Percentiles rank a stretch among this genome's conserved stretches.
Conservation (phyloP, 2,797 vertebrate species). For the Siniperca obscura region DNA sequence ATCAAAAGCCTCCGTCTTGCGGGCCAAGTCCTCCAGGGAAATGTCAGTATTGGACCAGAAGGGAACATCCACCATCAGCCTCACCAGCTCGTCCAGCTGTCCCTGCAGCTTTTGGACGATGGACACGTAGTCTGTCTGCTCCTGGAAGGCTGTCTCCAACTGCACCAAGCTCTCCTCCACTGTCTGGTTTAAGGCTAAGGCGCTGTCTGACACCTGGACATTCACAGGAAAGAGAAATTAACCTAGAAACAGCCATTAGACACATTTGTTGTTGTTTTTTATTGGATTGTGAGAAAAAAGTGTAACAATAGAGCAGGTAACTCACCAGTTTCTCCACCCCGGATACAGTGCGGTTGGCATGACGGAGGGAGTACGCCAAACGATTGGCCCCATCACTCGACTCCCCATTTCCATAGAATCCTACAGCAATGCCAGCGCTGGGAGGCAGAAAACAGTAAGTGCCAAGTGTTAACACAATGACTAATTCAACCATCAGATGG, state of each 20-base stretch:
- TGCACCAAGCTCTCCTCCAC: slow-evolving; percentile 88
- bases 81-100: slow-evolving; percentile 89
- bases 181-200: slow-evolving; percentile 90
- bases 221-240: not conserved
- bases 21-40: slow-evolving; percentile 91
- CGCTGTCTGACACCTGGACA: slow-evolving; percentile 88
- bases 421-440: slow-evolving; percentile 97
- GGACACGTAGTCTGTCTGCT: slow-evolving; percentile 89
- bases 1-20: slow-evolving; percentile 91
- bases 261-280: not conserved
- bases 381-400: slow-evolving; percentile 95
- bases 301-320: not conserved
- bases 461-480: slow-evolving; percentile 30
- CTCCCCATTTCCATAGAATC: slow-evolving; percentile 98
- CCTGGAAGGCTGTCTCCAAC: slow-evolving; percentile 88
- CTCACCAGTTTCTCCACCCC: slow-evolving; percentile 95
- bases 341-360: slow-evolving; percentile 95
- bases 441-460: slow-evolving; percentile 32
- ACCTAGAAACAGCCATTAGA: not conserved
- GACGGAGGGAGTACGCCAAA: slow-evolving; percentile 94
- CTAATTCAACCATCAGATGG: slow-evolving; percentile 42
- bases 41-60: slow-evolving; percentile 91
- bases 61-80: slow-evolving; percentile 89
- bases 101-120: slow-evolving; percentile 91
- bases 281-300: not conserved